Evolutionary conservation across 2,113 vertebrate genomes (phyloP).

Genomic region (Strix aluco): DNA sequence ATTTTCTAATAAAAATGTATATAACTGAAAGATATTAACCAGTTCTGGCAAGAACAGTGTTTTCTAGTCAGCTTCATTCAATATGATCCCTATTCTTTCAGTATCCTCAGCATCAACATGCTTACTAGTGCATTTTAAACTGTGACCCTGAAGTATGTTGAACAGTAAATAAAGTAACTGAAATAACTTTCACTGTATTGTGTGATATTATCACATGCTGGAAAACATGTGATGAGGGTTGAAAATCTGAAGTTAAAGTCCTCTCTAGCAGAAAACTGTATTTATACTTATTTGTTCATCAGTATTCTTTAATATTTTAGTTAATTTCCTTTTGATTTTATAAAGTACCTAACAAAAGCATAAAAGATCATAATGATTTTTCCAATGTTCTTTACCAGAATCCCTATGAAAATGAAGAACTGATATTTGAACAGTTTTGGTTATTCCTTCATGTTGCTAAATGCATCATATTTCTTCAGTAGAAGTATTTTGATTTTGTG

Average conservation of each 20-base stretch:
- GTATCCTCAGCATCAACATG: neutral
- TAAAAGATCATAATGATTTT: neutral
- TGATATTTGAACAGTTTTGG: neutral
- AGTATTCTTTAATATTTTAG: neutral
- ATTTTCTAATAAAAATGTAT: neutral
- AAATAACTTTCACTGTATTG: neutral
- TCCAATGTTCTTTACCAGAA: neutral
- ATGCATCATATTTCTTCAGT: neutral
- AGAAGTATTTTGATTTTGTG: neutral
- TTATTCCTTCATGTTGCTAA: neutral
- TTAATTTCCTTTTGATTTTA: neutral
- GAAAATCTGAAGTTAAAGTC: slow-evolving; percentile 23
- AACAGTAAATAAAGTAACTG: slow-evolving; percentile 25
- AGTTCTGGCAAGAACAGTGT: neutral
- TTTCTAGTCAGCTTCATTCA: slow-evolving; percentile 3
- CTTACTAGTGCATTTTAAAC: neutral
- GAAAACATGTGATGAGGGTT: neutral
- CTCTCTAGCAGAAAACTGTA: neutral
- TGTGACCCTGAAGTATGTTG: neutral
- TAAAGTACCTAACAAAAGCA: neutral
- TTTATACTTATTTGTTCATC: neutral
- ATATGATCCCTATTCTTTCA: neutral
- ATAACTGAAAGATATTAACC: neutral
- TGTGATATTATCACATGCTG: neutral
- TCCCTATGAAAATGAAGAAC: neutral